Evolutionary conservation across 2,113 vertebrate genomes (phyloP), one percentile per base, ranked within the genome.

Genomic region (Seriola aureovittata): DNA sequence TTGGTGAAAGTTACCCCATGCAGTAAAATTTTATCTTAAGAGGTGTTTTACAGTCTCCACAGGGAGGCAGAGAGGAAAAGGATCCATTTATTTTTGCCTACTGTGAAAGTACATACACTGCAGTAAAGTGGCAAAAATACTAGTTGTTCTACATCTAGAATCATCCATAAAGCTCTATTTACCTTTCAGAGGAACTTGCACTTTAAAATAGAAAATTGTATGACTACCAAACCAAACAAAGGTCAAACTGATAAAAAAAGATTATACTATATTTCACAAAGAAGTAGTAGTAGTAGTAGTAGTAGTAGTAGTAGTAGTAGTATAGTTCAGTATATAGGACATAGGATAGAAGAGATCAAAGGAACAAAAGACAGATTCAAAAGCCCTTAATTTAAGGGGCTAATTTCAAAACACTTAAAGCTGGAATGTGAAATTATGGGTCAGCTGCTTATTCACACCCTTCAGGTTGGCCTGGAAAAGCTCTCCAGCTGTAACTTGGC

Each of bases 371-470:
- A 73, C 60, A 65, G 40, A 85, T 78, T 69, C 21, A 77, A 76
- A 60, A 70, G 29, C 55, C 16, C 77, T 75, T 75, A 14, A 86
- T 88, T 90, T 88, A 5, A 65, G 34, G 46, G 68, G 75, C 59
- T 91, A 84, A 92, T 89, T 90, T 92, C 69, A 79, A 92, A 92
- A 91, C 75, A 82, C 80, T 89, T 88, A 75, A 91, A 89, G 71
- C 32, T 84, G 82, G 88, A 93, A 92, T 87, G 82, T 85, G 66
- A 91, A 86, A 90, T 86, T 68, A 81, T 80, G 81, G 88, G 74
- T 93, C 85, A 84, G 88, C 62, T 81, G 68, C 89, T 84, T 78
- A 69, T 89, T 93, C 87, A 85, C 84, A 92, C 87, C 71, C 75
- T 78, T 75, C 70, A 78, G 79, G 84, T 90, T 78, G 80, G 81